A percentile compares a stretch with the other conserved stretches of the same genome.
Conservation (phyloP, 2,888 invertebrate species). For the Hemistola chrysoprasaria region DNA sequence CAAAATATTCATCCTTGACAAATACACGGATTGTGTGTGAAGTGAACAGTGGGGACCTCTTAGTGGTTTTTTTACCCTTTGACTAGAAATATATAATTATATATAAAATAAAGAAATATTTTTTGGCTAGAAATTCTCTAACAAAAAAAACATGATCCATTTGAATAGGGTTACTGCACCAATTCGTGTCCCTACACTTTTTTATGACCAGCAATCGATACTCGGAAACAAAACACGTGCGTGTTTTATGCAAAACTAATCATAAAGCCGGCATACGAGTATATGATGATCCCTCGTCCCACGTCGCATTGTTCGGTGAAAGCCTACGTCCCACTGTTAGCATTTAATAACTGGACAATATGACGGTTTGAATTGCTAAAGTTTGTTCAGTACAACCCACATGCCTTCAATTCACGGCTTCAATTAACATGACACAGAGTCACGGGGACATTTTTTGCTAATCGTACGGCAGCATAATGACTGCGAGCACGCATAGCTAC, state of each 20-base stretch:
- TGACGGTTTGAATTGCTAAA: slow-evolving; percentile 2
- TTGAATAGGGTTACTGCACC: background rate
- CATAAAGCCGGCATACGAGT: slow-evolving; percentile 30
- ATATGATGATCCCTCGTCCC: slow-evolving; percentile 24
- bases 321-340: slow-evolving; percentile 16
- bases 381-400: slow-evolving; percentile 5
- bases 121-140: too few relatives aligned
- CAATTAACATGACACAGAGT: slow-evolving; percentile 2
- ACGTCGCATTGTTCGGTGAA: slow-evolving; percentile 31
- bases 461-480: slow-evolving; percentile 4
- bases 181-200: background rate
- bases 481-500: slow-evolving; percentile 1
- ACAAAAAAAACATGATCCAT: too few relatives aligned
- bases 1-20: too few relatives aligned
- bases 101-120: too few relatives aligned
- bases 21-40: too few relatives aligned
- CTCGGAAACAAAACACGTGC: slow-evolving; percentile 4
- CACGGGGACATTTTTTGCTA: slow-evolving; percentile 7
- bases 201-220: slow-evolving; percentile 4
- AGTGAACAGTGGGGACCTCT: too few relatives aligned
- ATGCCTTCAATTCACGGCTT: background rate
- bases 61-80: too few relatives aligned
- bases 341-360: slow-evolving; percentile 8
- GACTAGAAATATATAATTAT: too few relatives aligned
- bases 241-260: slow-evolving; percentile 21